A percentile compares a stretch with the other conserved stretches of the same genome.
These are phyloP conservation scores for pig (Sus scrofa) DNA, from an alignment of 2,113 vertebrate species.

Conservation along the genomic window T2T-Sscrofa CM000818.6:34522001-34522500, in stretches of 20 bases:
- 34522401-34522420: not conserved
- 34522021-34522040: conserved; percentile 64
- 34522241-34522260: conserved; percentile 55
- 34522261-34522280: conserved; percentile 2
- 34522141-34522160: conserved; percentile 75
- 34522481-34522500: not conserved
- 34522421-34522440: not conserved
- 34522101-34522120: conserved; percentile 82
- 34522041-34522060: conserved; percentile 79
- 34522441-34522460: not conserved
- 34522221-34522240: conserved; percentile 73
- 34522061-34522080: conserved; percentile 83
- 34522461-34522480: not conserved
- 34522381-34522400: not conserved
- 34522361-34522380: conserved; percentile 63
- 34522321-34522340: not conserved
- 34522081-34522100: conserved; percentile 73
- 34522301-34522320: not conserved
- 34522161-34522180: conserved; percentile 82
- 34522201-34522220: conserved; percentile 69
- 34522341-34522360: not conserved
- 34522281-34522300: conserved; percentile 54
- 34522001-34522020: conserved; percentile 66
- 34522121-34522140: conserved; percentile 79
- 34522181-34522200: conserved; percentile 80